Evolutionary conservation across 2,888 invertebrate genomes (phyloP).

Genomic region (Mesoligia furuncula): DNA sequence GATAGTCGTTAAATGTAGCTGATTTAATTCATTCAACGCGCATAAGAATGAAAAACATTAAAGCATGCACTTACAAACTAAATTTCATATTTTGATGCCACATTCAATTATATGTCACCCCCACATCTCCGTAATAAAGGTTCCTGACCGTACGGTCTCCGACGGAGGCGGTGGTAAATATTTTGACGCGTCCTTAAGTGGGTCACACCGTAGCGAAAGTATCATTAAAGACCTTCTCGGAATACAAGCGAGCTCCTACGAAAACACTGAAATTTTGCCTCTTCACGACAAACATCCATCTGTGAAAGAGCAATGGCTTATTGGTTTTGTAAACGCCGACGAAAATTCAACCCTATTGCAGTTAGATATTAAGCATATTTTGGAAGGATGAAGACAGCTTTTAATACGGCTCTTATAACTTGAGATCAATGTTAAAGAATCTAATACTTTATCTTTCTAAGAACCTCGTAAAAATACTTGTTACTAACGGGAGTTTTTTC

Average conservation of each 20-base stretch:
- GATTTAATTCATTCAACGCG: background rate
- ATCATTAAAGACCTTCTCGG: constrained; percentile 49
- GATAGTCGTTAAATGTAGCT: background rate
- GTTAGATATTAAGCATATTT: constrained; percentile 3
- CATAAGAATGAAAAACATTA: background rate
- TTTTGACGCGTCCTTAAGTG: constrained; percentile 42
- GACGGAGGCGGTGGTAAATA: constrained; percentile 18
- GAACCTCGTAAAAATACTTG: background rate
- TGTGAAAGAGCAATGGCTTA: constrained; percentile 34
- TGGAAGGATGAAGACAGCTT: background rate
- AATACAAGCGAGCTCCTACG: constrained; percentile 31
- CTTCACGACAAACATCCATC: constrained; percentile 20
- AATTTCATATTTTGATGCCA: background rate
- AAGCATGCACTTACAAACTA: background rate
- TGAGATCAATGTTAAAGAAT: constrained; percentile 1
- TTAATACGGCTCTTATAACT: constrained; percentile 21
- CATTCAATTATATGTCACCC: background rate
- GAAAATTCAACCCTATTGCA: constrained; percentile 29
- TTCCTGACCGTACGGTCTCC: constrained; percentile 1
- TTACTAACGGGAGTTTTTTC: background rate
- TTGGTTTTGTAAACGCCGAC: constrained; percentile 16
- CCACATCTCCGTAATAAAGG: background rate
- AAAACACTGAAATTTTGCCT: constrained; percentile 44
- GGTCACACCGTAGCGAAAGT: constrained; percentile 50
- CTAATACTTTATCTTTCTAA: constrained; percentile 9